Evolutionary conservation across 2,113 vertebrate species (phyloP), one percentile per base, ranked within the genome.

Genomic region (Apus apus): DNA sequence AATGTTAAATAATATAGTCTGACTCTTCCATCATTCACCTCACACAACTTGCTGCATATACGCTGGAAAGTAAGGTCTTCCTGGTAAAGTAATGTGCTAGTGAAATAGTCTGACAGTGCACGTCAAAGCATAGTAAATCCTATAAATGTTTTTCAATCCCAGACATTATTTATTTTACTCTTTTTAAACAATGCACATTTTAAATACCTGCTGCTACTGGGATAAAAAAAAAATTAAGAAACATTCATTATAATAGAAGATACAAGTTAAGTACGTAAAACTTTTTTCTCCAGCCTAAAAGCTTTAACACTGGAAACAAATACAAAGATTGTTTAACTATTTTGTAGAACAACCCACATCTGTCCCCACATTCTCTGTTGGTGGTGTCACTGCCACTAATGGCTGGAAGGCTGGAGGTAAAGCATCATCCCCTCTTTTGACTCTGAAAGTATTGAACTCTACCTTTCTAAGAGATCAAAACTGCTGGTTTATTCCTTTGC

Each of bases 111-210:
- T 96, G 65, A 87, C 43, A 73, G 76, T 89, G 22, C 54, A 43
- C 51, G 40, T 91, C 38, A 94, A 95, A 96, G 74, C 56, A 82
- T 11, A 89, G 48, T 79, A 94, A 97, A 96, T 76, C 40, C 38
- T 60, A 64, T 60, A 9, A 36, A 57, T 50, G 45, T 80, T 85
- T 79, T 94, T 79, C 50, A 91, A 9, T 62, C 54, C 9, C 77
- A 48, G 32, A n/a, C 14, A 85, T 16, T 80, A 60, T 65, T 94
- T 57, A 14, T 70, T 95, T 75, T 73, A 62, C 6, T 61, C 7
- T 67, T 40, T 48, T 91, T 65, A 84, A 25, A 51, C 45, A 68
- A 66, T 76, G 13, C 32, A 74, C 20, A 74, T 94, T 94, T 85
- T 34, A 91, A 96, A 83, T 90, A 57, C 6, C 78, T 71, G 60